Conservation (phyloP, 2,113 vertebrate genomes). For the Scartelaos histophorus region DNA sequence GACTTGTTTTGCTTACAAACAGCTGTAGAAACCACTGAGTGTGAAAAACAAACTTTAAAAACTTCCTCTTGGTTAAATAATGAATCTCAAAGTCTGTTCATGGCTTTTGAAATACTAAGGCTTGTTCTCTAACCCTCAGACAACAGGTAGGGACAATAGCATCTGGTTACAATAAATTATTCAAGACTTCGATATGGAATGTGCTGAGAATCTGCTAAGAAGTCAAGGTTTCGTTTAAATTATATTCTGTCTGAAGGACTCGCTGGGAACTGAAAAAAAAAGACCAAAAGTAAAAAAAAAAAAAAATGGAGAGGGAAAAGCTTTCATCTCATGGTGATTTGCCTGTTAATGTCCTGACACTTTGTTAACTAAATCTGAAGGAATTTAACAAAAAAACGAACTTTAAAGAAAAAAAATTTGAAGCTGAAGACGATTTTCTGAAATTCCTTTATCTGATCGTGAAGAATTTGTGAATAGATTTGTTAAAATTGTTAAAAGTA, state of each 20-base stretch:
- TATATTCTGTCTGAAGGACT: constrained; percentile 27
- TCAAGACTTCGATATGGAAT: not conserved
- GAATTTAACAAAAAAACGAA: constrained; percentile 10
- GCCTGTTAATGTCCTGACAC: constrained; percentile 50
- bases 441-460: constrained; percentile 33
- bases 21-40: not conserved
- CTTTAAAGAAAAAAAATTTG: constrained; percentile 4
- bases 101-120: not conserved
- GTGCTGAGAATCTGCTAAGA: constrained; percentile 4
- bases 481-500: not conserved
- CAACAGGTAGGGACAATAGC: not conserved
- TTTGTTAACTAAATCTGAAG: constrained; percentile 55
- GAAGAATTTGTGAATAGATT: not conserved
- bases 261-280: constrained; percentile 14
- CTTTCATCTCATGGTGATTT: constrained; percentile 57
- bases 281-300: constrained; percentile 22
- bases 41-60: not conserved
- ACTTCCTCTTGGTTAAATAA: not conserved
- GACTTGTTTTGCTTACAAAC: not conserved
- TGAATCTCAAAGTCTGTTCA: not conserved
- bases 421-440: constrained; percentile 9
- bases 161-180: constrained; percentile 1
- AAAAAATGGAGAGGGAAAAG: constrained; percentile 24
- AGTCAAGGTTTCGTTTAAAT: constrained; percentile 35
- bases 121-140: not conserved